Evolutionary conservation across 2,888 invertebrate species (phyloP).

Genomic region (Diaperis boleti): DNA sequence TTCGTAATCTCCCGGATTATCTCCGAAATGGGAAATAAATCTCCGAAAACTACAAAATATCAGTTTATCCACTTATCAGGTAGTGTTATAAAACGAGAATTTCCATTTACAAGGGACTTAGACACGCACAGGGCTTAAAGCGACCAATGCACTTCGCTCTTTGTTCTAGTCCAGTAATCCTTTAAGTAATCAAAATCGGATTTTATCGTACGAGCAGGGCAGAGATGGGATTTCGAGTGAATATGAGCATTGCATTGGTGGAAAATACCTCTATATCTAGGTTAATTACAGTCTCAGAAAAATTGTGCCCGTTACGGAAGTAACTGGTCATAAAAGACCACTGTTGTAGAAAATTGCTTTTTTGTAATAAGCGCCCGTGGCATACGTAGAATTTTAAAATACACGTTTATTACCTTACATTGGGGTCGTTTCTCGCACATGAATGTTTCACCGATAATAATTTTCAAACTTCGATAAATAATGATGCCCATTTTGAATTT

Average conservation of each 20-base stretch:
- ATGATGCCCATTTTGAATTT: slow-evolving; percentile 8
- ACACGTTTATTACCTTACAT: slow-evolving; percentile 3
- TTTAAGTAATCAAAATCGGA: slow-evolving; percentile 24
- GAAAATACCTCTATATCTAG: slow-evolving; percentile 1
- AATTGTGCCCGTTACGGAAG: slow-evolving; percentile 3
- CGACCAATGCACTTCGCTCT: slow-evolving; percentile 23
- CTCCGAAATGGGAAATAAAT: slow-evolving; percentile 32
- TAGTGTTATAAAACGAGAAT: slow-evolving; percentile 34
- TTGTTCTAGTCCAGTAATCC: slow-evolving; percentile 31
- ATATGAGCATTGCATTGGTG: background rate
- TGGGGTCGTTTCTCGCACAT: background rate
- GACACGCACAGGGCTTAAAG: slow-evolving; percentile 32
- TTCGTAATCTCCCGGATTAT: slow-evolving; percentile 24
- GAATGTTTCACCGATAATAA: background rate
- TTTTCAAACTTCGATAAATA: background rate
- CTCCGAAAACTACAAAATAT: slow-evolving; percentile 32
- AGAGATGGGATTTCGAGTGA: background rate
- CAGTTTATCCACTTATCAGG: slow-evolving; percentile 37
- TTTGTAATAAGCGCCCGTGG: background rate
- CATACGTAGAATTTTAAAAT: background rate
- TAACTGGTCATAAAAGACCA: slow-evolving; percentile 22
- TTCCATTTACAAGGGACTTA: slow-evolving; percentile 35
- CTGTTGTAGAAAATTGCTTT: slow-evolving; percentile 15
- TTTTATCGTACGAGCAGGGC: slow-evolving; percentile 16
- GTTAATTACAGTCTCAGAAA: slow-evolving; percentile 14